Conservation (phyloP, 2,113 vertebrate genomes). For the Cynocephalus volans region DNA sequence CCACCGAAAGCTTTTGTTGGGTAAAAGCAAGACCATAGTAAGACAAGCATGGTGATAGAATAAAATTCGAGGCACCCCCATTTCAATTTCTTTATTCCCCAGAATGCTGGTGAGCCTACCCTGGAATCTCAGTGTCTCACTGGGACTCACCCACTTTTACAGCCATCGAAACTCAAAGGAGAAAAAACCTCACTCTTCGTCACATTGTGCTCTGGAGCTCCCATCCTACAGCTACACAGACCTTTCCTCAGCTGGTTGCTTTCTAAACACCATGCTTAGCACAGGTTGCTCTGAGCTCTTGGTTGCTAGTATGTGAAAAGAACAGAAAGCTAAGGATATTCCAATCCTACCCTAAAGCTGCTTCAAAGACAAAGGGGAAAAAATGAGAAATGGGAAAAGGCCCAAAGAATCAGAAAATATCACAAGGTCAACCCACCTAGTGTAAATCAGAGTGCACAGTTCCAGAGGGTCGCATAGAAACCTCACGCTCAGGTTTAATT, state of each 20-base stretch:
- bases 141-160: not conserved
- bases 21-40: not conserved
- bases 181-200: not conserved
- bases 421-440: slow-evolving; percentile 84
- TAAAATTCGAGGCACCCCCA: not conserved
- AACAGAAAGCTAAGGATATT: slow-evolving; percentile 19
- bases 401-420: slow-evolving; percentile 78
- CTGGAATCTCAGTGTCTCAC: not conserved
- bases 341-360: not conserved
- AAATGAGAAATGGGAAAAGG: slow-evolving; percentile 84
- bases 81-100: not conserved
- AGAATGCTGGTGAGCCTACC: not conserved
- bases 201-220: not conserved
- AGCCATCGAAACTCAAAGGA: not conserved
- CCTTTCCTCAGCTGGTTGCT: not conserved
- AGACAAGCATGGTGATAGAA: not conserved
- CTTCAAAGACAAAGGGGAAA: slow-evolving; percentile 81
- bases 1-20: not conserved
- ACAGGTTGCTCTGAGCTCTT: not conserved
- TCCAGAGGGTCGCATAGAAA: slow-evolving; percentile 86
- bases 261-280: not conserved
- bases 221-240: not conserved
- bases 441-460: slow-evolving; percentile 85
- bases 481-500: slow-evolving; percentile 89
- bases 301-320: not conserved